phyloP scores from a whole-genome alignment of 2,113 vertebrate species.

The Cygnus atratus region DNA sequence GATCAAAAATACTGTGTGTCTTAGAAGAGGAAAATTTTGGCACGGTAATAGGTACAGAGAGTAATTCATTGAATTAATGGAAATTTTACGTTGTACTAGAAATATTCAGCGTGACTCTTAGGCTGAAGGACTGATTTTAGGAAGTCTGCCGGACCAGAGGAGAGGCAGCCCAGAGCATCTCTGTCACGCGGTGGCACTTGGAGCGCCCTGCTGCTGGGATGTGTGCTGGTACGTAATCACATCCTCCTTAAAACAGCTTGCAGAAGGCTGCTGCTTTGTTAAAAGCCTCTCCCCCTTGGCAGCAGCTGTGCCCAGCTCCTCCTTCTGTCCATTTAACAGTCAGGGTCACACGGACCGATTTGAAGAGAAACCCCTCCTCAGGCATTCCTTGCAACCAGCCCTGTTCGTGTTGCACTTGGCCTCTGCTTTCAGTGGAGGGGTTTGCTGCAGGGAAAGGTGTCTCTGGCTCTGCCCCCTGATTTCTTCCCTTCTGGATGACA shows the following conservation, averaged over 20 bases:
- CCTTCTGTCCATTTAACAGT: background rate
- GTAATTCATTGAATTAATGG: background rate
- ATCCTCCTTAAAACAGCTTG: background rate
- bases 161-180: background rate
- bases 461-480: background rate
- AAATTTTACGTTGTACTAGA: background rate
- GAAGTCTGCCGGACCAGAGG: background rate
- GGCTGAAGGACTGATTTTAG: background rate
- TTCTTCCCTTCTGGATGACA: background rate
- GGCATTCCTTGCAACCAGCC: background rate
- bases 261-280: background rate
- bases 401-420: background rate
- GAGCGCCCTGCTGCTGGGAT: background rate
- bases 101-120: background rate
- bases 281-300: background rate
- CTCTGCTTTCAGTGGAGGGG: background rate
- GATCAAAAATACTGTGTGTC: background rate
- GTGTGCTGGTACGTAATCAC: background rate
- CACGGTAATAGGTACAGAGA: background rate
- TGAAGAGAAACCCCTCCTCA: too few relatives aligned
- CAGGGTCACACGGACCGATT: background rate
- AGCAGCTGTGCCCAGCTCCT: background rate
- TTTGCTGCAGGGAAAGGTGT: background rate
- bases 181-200: fast-evolving
- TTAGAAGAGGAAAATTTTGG: background rate